These are phyloP conservation scores for Maniola hyperantus DNA, from an alignment of 2,888 invertebrate species.

Conservation along the genomic window DNA sequence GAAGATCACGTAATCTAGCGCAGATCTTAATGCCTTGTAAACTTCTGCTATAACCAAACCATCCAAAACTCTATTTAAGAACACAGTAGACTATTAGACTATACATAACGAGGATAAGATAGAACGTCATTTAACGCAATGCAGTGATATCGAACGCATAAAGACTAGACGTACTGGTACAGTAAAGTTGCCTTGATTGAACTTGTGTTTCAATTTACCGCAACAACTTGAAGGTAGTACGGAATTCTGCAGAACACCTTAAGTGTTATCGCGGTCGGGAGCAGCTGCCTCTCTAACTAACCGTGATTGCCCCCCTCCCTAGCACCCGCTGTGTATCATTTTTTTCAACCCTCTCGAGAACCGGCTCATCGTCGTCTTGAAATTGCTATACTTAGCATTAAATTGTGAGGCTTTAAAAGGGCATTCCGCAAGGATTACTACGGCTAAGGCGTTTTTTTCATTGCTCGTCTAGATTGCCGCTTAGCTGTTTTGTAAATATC, in stretches of 20 bases:
- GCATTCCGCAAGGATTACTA: constrained; percentile 70
- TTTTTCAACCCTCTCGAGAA: constrained; percentile 71
- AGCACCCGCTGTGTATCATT: constrained; percentile 65
- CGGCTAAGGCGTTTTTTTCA: constrained; percentile 62
- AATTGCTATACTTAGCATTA: constrained; percentile 80
- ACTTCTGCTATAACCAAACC: not conserved
- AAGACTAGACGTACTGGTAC: constrained; percentile 11
- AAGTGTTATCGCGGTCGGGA: constrained; percentile 56
- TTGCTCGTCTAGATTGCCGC: constrained; percentile 65
- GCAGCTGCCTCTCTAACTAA: constrained; percentile 74
- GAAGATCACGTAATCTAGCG: not conserved
- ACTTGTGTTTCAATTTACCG: constrained; percentile 52
- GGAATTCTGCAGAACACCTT: constrained; percentile 62
- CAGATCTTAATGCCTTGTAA: not conserved
- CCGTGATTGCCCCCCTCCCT: constrained; percentile 62
- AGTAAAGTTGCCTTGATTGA: constrained; percentile 41
- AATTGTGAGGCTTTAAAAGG: constrained; percentile 76
- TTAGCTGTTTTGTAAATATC: constrained; percentile 78
- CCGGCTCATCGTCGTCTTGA: constrained; percentile 66
- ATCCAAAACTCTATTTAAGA: too few species aligned
- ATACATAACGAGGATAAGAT: not conserved
- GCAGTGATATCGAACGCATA: constrained; percentile 22
- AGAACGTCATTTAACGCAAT: constrained; percentile 40
- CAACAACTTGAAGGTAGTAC: constrained; percentile 43
- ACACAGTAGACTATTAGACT: too few species aligned